phyloP scores from a whole-genome alignment of 1,140 invertebrate genomes.

The Drosophila ohnishii region DNA sequence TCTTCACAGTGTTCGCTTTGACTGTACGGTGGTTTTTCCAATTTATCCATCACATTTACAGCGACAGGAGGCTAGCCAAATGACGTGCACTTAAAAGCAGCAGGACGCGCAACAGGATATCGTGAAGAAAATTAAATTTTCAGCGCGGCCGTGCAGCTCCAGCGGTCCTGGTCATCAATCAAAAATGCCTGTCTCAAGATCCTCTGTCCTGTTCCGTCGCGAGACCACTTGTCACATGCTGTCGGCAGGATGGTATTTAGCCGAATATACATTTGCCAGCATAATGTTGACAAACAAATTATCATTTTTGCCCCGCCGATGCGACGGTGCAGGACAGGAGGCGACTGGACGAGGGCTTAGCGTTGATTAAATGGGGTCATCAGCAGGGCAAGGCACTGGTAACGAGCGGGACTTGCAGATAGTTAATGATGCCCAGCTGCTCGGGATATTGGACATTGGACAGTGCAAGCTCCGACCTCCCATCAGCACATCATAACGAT shows the following conservation, averaged over 20 bases:
- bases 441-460: constrained; percentile 49
- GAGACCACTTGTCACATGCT: constrained; percentile 32
- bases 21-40: constrained; percentile 29
- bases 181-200: constrained; percentile 42
- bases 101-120: constrained; percentile 67
- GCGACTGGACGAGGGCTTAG: constrained; percentile 50
- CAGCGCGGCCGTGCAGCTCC: constrained; percentile 16
- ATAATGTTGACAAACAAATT: constrained; percentile 77
- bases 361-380: constrained; percentile 74
- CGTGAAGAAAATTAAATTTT: constrained; percentile 63
- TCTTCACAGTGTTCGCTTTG: background rate
- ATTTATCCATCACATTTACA: constrained; percentile 40
- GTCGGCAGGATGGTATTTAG: constrained; percentile 51
- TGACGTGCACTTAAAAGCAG: constrained; percentile 56
- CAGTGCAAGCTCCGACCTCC: constrained; percentile 11
- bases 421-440: constrained; percentile 62
- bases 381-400: constrained; percentile 52
- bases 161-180: constrained; percentile 60
- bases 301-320: constrained; percentile 40
- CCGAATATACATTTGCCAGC: constrained; percentile 56
- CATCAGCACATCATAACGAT: constrained; percentile 38
- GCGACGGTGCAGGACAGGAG: constrained; percentile 8
- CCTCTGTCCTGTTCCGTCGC: background rate
- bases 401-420: constrained; percentile 37
- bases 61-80: constrained; percentile 24